Base-by-base conservation (phyloP, 2,797 vertebrate species). In the Brotula barbata region DNA sequence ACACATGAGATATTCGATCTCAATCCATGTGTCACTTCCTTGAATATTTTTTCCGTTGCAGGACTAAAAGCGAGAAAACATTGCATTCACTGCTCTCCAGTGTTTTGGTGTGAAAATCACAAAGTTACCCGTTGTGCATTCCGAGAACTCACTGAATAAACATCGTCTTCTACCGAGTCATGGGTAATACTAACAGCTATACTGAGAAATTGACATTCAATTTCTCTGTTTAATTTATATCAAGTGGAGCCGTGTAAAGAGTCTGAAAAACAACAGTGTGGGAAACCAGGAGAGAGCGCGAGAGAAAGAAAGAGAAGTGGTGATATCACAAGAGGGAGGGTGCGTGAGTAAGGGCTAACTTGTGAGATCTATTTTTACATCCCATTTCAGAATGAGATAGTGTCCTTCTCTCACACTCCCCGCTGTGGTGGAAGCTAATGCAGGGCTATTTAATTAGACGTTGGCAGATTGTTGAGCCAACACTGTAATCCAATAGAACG, bases 381-480 rank as follows among this genome's bases (percentile, higher is more conserved):
- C 82, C 89, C 81, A 89, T 90, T 88, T 89, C 75, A 85, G 84
- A 84, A 91, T 88, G 85, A 90, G 88, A 89, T 86, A 85, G 82
- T 77, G 80, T 82, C 81, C 87, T 82, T 83, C 84, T 82, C 87
- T 86, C 83, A 80, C 80, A 82, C 84, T 55, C 70, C 71, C 75
- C 59, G 20, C 75, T 52, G 54, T 60, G 62, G 64, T 79, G 80
- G 80, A 88, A 74, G 77, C 81, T 90, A 91, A 90, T 87, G 87
- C 84, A 80, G 82, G 80, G 77, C 87, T 90, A 91, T 91, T 90
- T 90, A 91, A 92, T 91, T 91, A 90, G 87, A 90, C 68, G 68
- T 80, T 84, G 88, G 87, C 87, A 87, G 89, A 88, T 91, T 87
- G 87, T 88, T 90, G 83, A 85, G 87, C 89, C 89, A 87, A 88